Evolutionary conservation across 2,888 invertebrate genomes (phyloP).

Genomic region (Fabriciana adippe): DNA sequence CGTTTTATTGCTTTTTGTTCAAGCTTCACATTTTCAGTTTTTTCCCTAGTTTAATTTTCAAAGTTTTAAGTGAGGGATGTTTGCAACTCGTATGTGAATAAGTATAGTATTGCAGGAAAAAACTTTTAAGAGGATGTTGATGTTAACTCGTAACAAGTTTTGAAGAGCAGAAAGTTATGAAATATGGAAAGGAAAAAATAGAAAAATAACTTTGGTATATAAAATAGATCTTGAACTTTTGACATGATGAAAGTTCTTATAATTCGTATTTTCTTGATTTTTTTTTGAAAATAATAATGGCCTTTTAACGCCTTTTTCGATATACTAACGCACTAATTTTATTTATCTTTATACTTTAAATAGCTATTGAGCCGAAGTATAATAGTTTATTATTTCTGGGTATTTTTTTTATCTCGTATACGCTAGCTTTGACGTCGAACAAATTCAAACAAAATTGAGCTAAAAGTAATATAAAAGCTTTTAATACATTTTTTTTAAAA

Average conservation of each 20-base stretch:
- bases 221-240: not conserved
- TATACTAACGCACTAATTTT: too few species aligned
- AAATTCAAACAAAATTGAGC: too few species aligned
- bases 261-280: too few species aligned
- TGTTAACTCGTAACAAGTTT: slow-evolving; percentile 12
- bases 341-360: too few species aligned
- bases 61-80: slow-evolving; percentile 19
- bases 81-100: slow-evolving; percentile 16
- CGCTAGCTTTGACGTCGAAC: too few species aligned
- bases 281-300: too few species aligned
- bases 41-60: slow-evolving; percentile 11
- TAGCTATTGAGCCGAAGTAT: too few species aligned
- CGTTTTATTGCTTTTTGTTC: slow-evolving; percentile 19
- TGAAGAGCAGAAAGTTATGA: not conserved
- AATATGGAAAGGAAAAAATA: not conserved
- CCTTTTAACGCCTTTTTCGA: too few species aligned
- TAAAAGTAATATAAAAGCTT: too few species aligned
- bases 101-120: slow-evolving; percentile 5
- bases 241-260: not conserved
- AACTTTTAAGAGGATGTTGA: slow-evolving; percentile 16
- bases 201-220: slow-evolving; percentile 5
- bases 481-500: too few species aligned
- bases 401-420: too few species aligned
- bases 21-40: slow-evolving; percentile 15
- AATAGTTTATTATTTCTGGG: too few species aligned